Evolutionary conservation across 2,888 invertebrate species (phyloP).

Genomic region (Drosophila merina): DNA sequence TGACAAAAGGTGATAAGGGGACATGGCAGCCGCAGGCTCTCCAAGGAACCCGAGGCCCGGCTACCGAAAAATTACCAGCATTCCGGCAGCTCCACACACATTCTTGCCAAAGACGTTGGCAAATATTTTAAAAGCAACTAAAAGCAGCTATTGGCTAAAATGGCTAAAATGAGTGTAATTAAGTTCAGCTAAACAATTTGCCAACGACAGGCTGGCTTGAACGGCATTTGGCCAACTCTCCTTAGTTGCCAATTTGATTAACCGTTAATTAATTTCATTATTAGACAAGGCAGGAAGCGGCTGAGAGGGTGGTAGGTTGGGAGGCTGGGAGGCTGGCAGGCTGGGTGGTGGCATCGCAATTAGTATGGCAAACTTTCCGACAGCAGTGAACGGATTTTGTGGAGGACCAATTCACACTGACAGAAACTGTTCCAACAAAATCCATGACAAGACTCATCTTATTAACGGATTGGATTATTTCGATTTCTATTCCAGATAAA

Average conservation of each 20-base stretch:
- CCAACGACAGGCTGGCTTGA: conserved; percentile 31
- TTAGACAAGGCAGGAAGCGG: conserved; percentile 51
- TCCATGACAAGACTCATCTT: background rate
- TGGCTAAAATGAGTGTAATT: conserved; percentile 64
- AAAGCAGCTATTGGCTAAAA: conserved; percentile 61
- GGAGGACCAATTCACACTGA: conserved; percentile 12
- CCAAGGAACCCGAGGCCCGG: background rate
- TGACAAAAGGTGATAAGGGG: conserved; percentile 24
- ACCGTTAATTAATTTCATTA: conserved; percentile 74
- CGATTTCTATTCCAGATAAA: too few relatives aligned
- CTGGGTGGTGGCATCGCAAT: conserved; percentile 39
- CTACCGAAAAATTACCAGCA: conserved; percentile 11
- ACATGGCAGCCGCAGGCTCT: conserved; percentile 15
- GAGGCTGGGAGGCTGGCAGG: background rate
- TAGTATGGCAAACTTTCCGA: conserved; percentile 60
- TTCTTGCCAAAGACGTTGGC: conserved; percentile 22
- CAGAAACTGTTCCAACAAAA: background rate
- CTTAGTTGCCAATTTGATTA: conserved; percentile 72
- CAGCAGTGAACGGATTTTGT: conserved; percentile 59
- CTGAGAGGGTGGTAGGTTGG: background rate
- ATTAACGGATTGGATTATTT: too few relatives aligned
- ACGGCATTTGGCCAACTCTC: conserved; percentile 39
- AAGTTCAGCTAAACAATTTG: conserved; percentile 69
- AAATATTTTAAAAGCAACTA: conserved; percentile 63
- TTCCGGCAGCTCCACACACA: conserved; percentile 12